Conservation (phyloP, 1,140 invertebrate species). For the Meloidogyne floridensis region DNA sequence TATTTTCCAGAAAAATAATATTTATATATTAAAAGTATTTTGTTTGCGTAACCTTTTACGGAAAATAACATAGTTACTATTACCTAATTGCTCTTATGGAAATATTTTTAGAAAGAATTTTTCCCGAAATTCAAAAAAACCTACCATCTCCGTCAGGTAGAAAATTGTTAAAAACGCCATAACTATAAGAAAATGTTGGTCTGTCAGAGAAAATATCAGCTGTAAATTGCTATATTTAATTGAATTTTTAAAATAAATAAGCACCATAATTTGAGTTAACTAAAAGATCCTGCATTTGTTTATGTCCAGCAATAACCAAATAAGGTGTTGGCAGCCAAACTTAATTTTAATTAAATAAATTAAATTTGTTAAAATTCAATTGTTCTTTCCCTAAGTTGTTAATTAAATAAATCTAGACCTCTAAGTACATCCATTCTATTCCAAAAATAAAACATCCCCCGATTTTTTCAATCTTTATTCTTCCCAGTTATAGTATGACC, state of each 20-base stretch:
- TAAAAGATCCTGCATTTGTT: constrained; percentile 36
- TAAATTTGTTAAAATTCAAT: neutral
- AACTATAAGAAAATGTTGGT: constrained; percentile 48
- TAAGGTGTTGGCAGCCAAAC: constrained; percentile 53
- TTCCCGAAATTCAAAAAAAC: neutral
- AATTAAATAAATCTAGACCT: too few species aligned
- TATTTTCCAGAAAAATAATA: too few species aligned
- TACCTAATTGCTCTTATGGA: too few species aligned
- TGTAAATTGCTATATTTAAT: constrained; percentile 22
- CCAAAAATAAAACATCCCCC: too few species aligned
- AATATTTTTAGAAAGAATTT: too few species aligned
- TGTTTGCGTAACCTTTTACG: too few species aligned
- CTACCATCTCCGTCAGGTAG: constrained; percentile 47
- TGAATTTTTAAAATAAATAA: neutral
- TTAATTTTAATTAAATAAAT: neutral
- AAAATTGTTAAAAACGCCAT: constrained; percentile 54
- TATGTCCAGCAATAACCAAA: constrained; percentile 47
- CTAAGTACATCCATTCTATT: too few species aligned
- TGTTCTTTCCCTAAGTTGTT: neutral
- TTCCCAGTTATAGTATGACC: too few species aligned
- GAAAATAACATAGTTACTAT: too few species aligned
- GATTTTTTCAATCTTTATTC: too few species aligned
- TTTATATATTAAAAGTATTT: too few species aligned
- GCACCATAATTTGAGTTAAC: constrained; percentile 16
- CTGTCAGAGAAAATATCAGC: constrained; percentile 50